Conservation (phyloP, 2,113 vertebrate species). For the Drymodes brunneopygia region DNA sequence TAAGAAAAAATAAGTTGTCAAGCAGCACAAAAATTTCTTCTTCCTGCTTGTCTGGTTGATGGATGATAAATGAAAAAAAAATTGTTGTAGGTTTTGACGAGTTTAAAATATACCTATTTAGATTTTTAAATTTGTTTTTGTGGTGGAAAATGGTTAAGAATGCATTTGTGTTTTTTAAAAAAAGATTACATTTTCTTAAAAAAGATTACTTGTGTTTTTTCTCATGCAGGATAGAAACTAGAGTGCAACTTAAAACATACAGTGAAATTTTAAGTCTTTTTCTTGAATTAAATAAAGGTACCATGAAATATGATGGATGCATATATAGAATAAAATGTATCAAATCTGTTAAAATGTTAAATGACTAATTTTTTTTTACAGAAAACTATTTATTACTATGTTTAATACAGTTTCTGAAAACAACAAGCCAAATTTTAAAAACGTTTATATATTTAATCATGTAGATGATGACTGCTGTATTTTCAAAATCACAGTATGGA, state of each 20-base stretch:
- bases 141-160: not conserved
- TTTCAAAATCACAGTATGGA: not conserved
- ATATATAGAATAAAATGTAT: not conserved
- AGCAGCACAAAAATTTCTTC: not conserved
- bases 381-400: not conserved
- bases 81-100: not conserved
- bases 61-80: not conserved
- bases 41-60: not conserved
- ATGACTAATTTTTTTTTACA: not conserved
- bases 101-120: not conserved
- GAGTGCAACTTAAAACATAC: not conserved
- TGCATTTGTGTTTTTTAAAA: not conserved
- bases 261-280: not conserved
- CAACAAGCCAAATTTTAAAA: not conserved
- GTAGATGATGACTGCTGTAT: not conserved
- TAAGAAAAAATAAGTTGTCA: not conserved
- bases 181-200: accelerated
- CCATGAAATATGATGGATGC: not conserved
- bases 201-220: not conserved
- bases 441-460: not conserved
- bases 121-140: not conserved
- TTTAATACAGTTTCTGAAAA: not conserved
- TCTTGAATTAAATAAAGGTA: not conserved
- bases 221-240: not conserved
- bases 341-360: not conserved